Evolutionary conservation across 2,797 vertebrate species (phyloP).

Genomic region (Psittacula echo): DNA sequence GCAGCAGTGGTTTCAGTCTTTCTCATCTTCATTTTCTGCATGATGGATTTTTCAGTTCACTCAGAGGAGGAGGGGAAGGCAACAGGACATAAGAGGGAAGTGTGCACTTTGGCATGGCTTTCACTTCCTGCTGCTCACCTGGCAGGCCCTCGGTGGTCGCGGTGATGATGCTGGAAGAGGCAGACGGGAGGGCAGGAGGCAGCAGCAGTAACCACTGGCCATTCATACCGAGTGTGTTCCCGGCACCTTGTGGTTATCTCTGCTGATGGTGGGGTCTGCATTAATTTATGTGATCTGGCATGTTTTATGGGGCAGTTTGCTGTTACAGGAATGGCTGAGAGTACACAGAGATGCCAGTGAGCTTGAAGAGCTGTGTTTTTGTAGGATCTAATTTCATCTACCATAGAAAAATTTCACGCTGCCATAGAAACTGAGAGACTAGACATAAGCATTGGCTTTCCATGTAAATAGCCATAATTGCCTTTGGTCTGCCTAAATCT

Average conservation of each 20-base stretch:
- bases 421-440: slow-evolving; percentile 37
- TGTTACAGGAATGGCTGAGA: neutral
- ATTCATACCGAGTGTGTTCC: accelerated
- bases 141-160: accelerated
- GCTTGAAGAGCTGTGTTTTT: neutral
- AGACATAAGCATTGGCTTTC: neutral
- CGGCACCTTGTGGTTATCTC: accelerated
- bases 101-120: neutral
- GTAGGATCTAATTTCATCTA: neutral
- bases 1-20: slow-evolving; percentile 5
- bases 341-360: neutral
- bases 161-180: neutral
- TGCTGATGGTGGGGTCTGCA: accelerated
- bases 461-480: slow-evolving; percentile 15
- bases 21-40: slow-evolving; percentile 14
- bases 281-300: neutral
- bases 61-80: neutral
- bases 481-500: neutral
- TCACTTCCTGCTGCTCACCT: neutral
- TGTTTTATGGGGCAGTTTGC: neutral
- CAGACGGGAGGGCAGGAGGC: neutral
- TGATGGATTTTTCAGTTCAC: neutral
- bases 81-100: neutral
- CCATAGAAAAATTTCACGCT: neutral
- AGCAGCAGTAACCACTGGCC: neutral